Percentiles rank a stretch among this genome's conserved stretches.
Conservation (phyloP, 1,140 invertebrate species). For the Himalopsyche phryganea region DNA sequence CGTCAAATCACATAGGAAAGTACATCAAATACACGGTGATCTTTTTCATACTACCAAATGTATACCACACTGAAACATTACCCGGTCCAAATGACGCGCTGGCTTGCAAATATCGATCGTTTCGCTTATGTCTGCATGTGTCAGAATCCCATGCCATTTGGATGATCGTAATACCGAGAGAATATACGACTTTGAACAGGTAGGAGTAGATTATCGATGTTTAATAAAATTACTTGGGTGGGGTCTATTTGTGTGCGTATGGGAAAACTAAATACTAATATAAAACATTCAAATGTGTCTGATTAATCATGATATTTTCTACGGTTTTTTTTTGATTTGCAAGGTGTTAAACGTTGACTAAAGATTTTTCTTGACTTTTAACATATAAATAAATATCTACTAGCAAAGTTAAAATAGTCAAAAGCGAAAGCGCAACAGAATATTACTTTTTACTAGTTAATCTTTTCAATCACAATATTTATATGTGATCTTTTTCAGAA, state of each 20-base stretch:
- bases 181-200: not conserved
- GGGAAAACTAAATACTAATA: too few relatives aligned
- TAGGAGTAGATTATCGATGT: not conserved
- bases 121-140: not conserved
- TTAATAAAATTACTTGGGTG: conserved; percentile 4
- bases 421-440: too few relatives aligned
- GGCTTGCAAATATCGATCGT: not conserved
- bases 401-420: too few relatives aligned
- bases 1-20: conserved; percentile 34
- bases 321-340: too few relatives aligned
- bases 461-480: too few relatives aligned
- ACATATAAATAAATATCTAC: too few relatives aligned
- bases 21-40: conserved; percentile 20
- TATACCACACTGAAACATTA: conserved; percentile 15
- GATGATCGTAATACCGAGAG: not conserved
- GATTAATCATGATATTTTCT: too few relatives aligned
- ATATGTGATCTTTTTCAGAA: too few relatives aligned
- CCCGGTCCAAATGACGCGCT: not conserved
- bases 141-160: not conserved
- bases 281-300: too few relatives aligned
- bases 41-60: conserved; percentile 24
- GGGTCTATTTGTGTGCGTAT: not conserved
- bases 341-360: too few relatives aligned
- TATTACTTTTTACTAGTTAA: too few relatives aligned
- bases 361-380: too few relatives aligned